These are phyloP conservation scores for Nebria ingens DNA, from an alignment of 1,140 invertebrate species.

Conservation along the genomic window DNA sequence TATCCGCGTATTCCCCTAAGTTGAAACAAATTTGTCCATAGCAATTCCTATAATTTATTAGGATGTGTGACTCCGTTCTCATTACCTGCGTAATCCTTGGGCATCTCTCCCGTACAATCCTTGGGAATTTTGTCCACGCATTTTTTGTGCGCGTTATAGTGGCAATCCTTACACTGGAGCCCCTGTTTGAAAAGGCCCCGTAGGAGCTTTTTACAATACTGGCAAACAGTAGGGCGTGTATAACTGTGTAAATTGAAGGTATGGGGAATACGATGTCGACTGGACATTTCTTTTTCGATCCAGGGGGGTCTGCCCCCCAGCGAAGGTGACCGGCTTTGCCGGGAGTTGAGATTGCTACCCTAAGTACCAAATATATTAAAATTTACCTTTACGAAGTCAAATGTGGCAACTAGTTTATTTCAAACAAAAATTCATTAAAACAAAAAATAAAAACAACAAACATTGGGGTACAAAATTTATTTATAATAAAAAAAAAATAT, in stretches of 20 bases:
- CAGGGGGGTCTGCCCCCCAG: conserved; percentile 61
- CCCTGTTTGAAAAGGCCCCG: conserved; percentile 95
- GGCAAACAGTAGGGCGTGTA: conserved; percentile 90
- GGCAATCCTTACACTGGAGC: conserved; percentile 95
- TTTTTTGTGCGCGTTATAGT: conserved; percentile 97
- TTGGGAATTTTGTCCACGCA: conserved; percentile 90
- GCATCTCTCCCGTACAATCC: conserved; percentile 84
- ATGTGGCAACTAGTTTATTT: too few species aligned
- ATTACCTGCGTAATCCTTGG: conserved; percentile 41
- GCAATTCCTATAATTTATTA: not conserved
- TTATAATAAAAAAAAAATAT: too few species aligned
- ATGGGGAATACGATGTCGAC: conserved; percentile 78
- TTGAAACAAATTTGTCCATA: not conserved
- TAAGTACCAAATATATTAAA: too few species aligned
- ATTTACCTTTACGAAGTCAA: too few species aligned
- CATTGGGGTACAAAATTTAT: too few species aligned
- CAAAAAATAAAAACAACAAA: too few species aligned
- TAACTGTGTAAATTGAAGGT: conserved; percentile 89
- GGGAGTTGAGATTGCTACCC: conserved; percentile 15
- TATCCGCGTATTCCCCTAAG: conserved; percentile 50
- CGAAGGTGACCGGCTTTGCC: conserved; percentile 55
- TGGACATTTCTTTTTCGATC: conserved; percentile 61
- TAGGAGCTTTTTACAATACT: conserved; percentile 89
- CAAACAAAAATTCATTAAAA: too few species aligned
- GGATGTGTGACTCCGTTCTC: not conserved